Conservation (phyloP, 2,113 vertebrate species). For the Hemibagrus wyckioides region DNA sequence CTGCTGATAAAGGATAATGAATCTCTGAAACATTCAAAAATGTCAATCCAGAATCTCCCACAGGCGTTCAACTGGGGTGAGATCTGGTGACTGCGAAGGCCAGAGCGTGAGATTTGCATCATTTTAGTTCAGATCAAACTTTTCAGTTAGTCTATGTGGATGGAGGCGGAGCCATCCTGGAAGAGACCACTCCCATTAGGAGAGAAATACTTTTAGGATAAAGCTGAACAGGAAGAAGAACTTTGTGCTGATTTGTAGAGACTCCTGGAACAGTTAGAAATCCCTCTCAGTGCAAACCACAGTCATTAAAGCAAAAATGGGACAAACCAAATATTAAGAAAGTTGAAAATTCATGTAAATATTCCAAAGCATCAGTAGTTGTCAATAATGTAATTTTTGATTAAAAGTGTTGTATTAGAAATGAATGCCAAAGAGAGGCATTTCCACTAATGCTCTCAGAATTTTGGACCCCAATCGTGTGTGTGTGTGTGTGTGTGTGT, state of each 20-base stretch:
- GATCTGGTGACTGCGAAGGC: not conserved
- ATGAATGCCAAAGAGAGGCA: no score
- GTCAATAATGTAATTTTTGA: no score
- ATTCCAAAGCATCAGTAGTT: no score
- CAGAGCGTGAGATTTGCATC: not conserved
- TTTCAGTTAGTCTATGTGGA: not conserved
- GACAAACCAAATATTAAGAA: no score
- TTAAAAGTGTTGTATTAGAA: no score
- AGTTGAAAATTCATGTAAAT: no score
- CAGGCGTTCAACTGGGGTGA: not conserved
- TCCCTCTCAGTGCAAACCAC: not conserved
- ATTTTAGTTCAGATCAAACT: no score
- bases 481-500: no score
- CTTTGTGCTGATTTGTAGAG: not conserved
- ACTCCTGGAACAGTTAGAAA: not conserved
- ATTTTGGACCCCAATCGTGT: no score
- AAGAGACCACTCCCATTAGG: not conserved
- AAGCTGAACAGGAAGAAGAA: not conserved
- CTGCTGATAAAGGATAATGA: constrained; percentile 23
- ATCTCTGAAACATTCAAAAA: not conserved
- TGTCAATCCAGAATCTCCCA: not conserved
- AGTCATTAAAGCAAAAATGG: no score
- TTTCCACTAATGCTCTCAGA: no score
- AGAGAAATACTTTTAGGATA: not conserved
- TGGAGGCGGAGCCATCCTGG: not conserved